phyloP scores from a whole-genome alignment of 35 echinoderm and acorn worm genomes.

The Apostichopus japonicus region DNA sequence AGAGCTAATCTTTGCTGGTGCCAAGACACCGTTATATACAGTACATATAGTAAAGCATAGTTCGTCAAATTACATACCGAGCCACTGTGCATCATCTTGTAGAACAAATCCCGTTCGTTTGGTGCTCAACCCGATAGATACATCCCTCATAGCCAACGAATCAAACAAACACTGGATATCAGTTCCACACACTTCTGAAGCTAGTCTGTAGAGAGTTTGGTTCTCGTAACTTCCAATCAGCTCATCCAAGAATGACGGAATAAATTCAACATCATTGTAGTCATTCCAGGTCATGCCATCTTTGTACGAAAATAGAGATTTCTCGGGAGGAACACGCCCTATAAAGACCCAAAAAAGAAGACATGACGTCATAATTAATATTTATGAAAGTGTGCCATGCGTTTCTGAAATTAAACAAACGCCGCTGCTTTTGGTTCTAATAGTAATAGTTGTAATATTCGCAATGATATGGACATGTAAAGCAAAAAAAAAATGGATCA shows the following conservation, averaged over 20 bases:
- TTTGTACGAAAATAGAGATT: conserved; percentile 72
- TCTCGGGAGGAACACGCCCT: conserved; percentile 68
- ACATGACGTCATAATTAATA: background rate
- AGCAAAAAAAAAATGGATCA: too few species aligned
- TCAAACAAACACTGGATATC: conserved; percentile 81
- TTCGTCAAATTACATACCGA: conserved; percentile 20
- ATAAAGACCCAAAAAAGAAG: conserved; percentile 3
- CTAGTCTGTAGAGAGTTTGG: conserved; percentile 16
- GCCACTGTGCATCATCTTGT: conserved; percentile 1
- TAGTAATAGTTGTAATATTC: too few species aligned
- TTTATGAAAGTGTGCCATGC: too few species aligned
- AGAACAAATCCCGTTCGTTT: conserved; percentile 46
- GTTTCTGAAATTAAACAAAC: too few species aligned
- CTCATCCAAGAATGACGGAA: conserved; percentile 74
- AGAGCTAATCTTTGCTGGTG: too few species aligned
- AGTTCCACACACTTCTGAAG: conserved; percentile 46
- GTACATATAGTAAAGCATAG: too few species aligned
- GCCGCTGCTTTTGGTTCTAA: too few species aligned
- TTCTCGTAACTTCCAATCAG: conserved; percentile 40
- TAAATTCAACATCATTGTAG: conserved; percentile 72
- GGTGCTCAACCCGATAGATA: conserved; percentile 59
- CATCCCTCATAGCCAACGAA: conserved; percentile 66
- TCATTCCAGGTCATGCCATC: conserved; percentile 49
- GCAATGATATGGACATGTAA: too few species aligned
- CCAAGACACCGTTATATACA: too few species aligned